Conservation (phyloP, 2,113 vertebrate species). For the Vombatus ursinus region DNA sequence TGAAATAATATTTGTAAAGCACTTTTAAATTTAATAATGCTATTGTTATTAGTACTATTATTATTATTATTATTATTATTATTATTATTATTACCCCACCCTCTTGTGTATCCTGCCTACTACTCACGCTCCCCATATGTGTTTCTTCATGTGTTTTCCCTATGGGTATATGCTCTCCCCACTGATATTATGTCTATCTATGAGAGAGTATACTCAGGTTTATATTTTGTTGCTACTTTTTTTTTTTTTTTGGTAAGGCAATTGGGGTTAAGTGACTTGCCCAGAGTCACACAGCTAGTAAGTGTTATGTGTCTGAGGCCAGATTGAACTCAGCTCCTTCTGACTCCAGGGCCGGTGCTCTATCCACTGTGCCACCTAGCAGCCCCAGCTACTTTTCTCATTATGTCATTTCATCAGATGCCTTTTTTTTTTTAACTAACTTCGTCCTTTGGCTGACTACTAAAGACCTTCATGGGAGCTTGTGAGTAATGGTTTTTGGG, state of each 20-base stretch:
- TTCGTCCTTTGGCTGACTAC: not conserved
- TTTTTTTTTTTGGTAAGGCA: no score
- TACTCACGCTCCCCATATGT: not conserved
- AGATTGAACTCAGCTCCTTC: no score
- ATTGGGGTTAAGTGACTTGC: no score
- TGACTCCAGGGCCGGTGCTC: no score
- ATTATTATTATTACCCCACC: not conserved
- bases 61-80: not conserved
- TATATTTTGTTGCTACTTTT: not conserved
- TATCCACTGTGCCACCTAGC: no score
- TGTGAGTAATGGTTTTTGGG: not conserved
- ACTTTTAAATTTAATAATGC: not conserved
- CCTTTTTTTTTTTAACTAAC: not conserved
- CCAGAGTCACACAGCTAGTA: no score
- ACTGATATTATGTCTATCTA: not conserved
- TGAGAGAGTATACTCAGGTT: not conserved
- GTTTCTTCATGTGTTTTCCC: not conserved
- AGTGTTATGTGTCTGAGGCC: no score
- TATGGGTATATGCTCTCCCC: not conserved
- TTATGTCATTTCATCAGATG: not conserved
- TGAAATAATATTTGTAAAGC: no score
- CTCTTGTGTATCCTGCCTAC: not conserved
- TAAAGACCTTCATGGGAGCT: not conserved
- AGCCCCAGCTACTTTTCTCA: not conserved
- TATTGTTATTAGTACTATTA: not conserved